Percentiles rank a stretch among this genome's conserved stretches.
Conservation (phyloP, 2,888 invertebrate genomes). For the Dolichopus griseipennis region DNA sequence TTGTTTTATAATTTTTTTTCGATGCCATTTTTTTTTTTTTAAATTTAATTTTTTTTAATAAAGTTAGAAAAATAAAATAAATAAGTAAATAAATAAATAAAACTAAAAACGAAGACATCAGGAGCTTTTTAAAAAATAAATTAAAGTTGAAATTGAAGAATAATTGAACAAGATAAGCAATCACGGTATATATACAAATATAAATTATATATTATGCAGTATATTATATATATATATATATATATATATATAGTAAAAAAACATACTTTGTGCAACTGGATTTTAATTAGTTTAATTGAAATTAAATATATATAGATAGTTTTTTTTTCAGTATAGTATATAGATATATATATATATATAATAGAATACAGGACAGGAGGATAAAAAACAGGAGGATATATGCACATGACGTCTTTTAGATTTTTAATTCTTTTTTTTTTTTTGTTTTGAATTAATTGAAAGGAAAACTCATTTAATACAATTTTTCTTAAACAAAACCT, state of each 20-base stretch:
- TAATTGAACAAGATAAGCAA: background rate
- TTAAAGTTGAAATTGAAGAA: constrained; percentile 6
- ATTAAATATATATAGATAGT: too few species aligned
- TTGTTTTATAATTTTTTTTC: background rate
- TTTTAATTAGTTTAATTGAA: constrained; percentile 6
- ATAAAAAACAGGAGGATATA: too few species aligned
- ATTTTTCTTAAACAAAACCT: too few species aligned
- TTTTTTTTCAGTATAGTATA: too few species aligned
- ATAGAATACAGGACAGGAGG: too few species aligned
- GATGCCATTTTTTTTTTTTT: background rate
- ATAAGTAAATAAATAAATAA: background rate
- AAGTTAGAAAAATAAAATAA: background rate
- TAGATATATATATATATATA: too few species aligned
- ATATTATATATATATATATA: too few species aligned
- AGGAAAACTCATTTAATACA: too few species aligned
- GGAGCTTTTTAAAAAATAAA: constrained; percentile 1
- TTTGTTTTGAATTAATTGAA: too few species aligned
- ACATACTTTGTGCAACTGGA: background rate
- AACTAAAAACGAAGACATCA: background rate
- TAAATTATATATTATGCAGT: background rate
- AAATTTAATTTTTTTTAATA: background rate
- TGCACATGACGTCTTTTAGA: too few species aligned
- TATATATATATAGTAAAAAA: too few species aligned
- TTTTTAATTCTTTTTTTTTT: too few species aligned
- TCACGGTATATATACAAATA: background rate